phyloP scores from a whole-genome alignment of 2,888 invertebrate species.

The Mylabris sibirica region DNA sequence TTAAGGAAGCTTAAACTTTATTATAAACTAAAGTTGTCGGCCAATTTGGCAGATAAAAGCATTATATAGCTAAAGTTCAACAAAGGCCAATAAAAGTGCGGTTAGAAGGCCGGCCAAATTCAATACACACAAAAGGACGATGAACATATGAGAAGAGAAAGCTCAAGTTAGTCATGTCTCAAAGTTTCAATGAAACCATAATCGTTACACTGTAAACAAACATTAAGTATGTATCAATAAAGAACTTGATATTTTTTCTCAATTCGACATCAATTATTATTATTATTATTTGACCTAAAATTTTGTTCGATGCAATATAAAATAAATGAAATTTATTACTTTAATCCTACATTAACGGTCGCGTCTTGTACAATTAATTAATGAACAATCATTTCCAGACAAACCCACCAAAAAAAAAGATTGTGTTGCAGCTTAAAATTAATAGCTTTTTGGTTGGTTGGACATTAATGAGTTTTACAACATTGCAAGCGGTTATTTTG shows the following conservation, averaged over 20 bases:
- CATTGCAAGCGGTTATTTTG: conserved; percentile 13
- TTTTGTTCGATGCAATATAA: not conserved
- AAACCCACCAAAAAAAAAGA: conserved; percentile 13
- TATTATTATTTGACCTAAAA: not conserved
- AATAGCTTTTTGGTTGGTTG: conserved; percentile 14
- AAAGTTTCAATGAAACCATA: not conserved
- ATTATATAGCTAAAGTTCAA: conserved; percentile 48
- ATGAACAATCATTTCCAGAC: conserved; percentile 11
- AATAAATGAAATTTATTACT: conserved; percentile 3
- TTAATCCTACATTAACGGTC: not conserved
- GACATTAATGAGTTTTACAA: conserved; percentile 14
- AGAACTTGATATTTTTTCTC: no score
- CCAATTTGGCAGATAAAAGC: conserved; percentile 52
- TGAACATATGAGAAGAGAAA: not conserved
- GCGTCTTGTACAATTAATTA: conserved; percentile 13
- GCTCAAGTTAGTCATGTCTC: not conserved
- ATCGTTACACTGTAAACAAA: not conserved
- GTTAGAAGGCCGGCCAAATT: conserved; percentile 33
- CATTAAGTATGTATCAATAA: no score
- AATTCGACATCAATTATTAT: not conserved
- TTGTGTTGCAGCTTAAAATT: conserved; percentile 9
- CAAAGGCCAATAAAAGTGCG: conserved; percentile 53
- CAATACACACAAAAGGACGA: conserved; percentile 1
- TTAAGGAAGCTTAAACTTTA: conserved; percentile 43
- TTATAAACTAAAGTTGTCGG: conserved; percentile 48